Base-by-base conservation (phyloP, 2,888 invertebrate species). In the Spisula subtruncata region DNA sequence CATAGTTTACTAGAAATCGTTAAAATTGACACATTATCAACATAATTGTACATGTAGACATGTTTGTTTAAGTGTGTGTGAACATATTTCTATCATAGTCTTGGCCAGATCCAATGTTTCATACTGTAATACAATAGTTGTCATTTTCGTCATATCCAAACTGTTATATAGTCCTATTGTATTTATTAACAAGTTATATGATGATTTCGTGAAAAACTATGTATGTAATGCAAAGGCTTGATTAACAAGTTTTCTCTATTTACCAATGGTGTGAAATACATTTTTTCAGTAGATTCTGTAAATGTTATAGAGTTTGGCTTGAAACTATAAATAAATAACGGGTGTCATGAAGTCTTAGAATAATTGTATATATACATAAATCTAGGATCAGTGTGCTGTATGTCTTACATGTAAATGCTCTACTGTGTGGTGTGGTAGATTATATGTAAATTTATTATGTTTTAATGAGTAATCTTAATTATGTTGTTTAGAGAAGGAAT, bases 391-490 rank as follows among this genome's bases (percentile, higher is more conserved):
- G 60, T 5, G 25, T 8, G 60, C 6, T 66, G 60, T 66, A 66
- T 25, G n/a, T n/a, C n/a, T n/a, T n/a, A 66, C 25, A 51, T 12
- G 51, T 16, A 66, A 66, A 66, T 20, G 60, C 18, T 66, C n/a
- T 66, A 66, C 25, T 25, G 10, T 66, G 25, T n/a, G n/a, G n/a
- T n/a, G n/a, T n/a, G n/a, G n/a, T 25, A 66, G 60, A 66, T 66
- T 25, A 66, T 25, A n/a, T 66, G 60, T 25, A 66, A 66, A n/a
- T 66, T 66, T 66, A 66, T 66, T 66, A 66, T 25, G 60, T 66
- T 66, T 66, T 66, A 66, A 66, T 66, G n/a, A 5, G 25, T 66
- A 66, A 66, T 66, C 60, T 66, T 66, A 66, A 66, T 66, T 25
- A 60, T 66, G 25, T 66, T 66, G 25, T 66, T 41, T 41, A 41